Evolutionary conservation across 2,888 invertebrate species (phyloP).

Genomic region (Hypercompe scribonia): DNA sequence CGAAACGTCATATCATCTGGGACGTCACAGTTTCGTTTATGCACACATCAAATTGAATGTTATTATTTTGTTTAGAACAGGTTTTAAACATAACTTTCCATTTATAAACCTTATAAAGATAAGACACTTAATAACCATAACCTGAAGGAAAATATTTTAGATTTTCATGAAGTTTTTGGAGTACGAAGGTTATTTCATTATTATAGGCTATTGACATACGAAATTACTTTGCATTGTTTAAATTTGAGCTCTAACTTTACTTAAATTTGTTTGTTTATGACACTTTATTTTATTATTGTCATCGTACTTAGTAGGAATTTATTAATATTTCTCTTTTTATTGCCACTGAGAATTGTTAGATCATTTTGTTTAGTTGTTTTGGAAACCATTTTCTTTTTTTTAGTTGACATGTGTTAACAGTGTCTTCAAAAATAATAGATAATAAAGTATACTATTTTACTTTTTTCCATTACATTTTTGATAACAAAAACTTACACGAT

Average conservation of each 20-base stretch:
- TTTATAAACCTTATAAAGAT: not conserved
- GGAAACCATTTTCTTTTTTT: not conserved
- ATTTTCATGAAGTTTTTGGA: too few relatives aligned
- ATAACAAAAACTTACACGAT: conserved; percentile 17
- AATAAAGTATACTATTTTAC: conserved; percentile 14
- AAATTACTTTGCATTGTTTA: too few relatives aligned
- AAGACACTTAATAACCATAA: not conserved
- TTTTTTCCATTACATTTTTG: conserved; percentile 15
- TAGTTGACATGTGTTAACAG: not conserved
- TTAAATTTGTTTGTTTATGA: too few relatives aligned
- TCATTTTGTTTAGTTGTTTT: not conserved
- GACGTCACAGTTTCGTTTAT: not conserved
- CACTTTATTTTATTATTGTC: too few relatives aligned
- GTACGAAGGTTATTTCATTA: too few relatives aligned
- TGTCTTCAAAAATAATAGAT: conserved; percentile 9
- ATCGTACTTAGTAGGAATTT: too few relatives aligned
- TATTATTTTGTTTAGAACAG: too few relatives aligned
- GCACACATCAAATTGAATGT: not conserved
- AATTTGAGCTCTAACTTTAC: too few relatives aligned
- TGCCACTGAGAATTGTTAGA: not conserved
- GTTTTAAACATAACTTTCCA: not conserved
- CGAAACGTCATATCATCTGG: conserved; percentile 16
- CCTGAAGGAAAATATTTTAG: not conserved
- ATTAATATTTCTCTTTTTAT: not conserved
- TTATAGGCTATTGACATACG: too few relatives aligned